A percentile compares a stretch with the other conserved stretches of the same genome.
phyloP scores from a whole-genome alignment of 2,888 invertebrate species.

The Tetranychus piercei region DNA sequence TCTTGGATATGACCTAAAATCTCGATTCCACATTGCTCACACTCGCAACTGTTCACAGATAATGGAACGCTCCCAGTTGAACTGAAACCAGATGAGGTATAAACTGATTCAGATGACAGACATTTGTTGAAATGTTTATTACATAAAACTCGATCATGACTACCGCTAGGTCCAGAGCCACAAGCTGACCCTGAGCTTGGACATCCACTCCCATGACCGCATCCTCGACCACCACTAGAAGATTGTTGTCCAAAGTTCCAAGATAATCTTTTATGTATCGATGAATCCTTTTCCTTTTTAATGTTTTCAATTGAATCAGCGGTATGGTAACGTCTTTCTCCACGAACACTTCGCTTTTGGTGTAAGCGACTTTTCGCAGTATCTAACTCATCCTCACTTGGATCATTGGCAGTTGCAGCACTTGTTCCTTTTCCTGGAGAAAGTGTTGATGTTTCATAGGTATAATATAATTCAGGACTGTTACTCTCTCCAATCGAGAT shows the following conservation, averaged over 20 bases:
- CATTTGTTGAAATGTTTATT: constrained; percentile 30
- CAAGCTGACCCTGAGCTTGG: constrained; percentile 15
- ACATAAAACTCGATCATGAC: constrained; percentile 19
- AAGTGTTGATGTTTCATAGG: neutral
- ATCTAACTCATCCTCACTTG: constrained; percentile 14
- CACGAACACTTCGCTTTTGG: constrained; percentile 21
- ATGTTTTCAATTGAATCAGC: constrained; percentile 48
- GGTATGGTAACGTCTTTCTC: constrained; percentile 42
- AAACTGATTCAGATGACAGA: constrained; percentile 34
- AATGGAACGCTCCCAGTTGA: constrained; percentile 35
- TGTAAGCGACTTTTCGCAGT: constrained; percentile 13
- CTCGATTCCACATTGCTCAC: constrained; percentile 14
- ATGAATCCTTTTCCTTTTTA: constrained; percentile 36
- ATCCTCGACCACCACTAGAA: constrained; percentile 26
- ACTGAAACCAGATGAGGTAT: constrained; percentile 36
- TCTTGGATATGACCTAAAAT: constrained; percentile 19
- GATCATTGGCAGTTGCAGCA: neutral
- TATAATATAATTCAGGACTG: neutral
- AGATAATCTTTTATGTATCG: constrained; percentile 44
- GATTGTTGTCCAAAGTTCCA: constrained; percentile 41
- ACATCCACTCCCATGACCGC: constrained; percentile 23
- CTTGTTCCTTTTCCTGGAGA: neutral
- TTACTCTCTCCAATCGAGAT: neutral
- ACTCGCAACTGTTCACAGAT: constrained; percentile 18
- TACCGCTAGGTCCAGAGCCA: neutral